phyloP scores from a whole-genome alignment of 2,113 vertebrate species.

The Chunga burmeisteri region DNA sequence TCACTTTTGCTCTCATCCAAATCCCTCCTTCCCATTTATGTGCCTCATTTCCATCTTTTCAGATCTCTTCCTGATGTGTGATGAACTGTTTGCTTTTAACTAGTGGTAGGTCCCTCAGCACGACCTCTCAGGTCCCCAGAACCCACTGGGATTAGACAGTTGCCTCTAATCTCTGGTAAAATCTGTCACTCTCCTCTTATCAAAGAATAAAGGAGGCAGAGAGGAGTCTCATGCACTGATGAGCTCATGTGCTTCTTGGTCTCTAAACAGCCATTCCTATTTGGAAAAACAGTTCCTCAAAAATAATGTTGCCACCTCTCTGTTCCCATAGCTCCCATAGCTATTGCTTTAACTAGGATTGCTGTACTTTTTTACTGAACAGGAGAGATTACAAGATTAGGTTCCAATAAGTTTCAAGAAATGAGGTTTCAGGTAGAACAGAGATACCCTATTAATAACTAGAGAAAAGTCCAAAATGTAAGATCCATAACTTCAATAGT shows the following conservation, averaged over 20 bases:
- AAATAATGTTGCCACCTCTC: neutral
- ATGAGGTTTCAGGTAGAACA: neutral
- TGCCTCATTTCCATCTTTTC: slow-evolving; percentile 15
- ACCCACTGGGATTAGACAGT: neutral
- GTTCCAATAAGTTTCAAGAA: neutral
- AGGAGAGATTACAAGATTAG: neutral
- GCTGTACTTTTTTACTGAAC: neutral
- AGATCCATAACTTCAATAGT: neutral
- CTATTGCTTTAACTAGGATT: neutral
- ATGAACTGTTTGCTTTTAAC: slow-evolving; percentile 24
- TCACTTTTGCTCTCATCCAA: neutral
- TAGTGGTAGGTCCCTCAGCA: neutral
- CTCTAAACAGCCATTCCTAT: neutral
- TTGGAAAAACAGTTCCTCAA: neutral
- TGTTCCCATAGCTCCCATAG: neutral
- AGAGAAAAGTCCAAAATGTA: neutral
- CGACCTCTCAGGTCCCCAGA: neutral
- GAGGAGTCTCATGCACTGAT: neutral
- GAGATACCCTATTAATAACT: neutral
- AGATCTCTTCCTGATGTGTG: slow-evolving; percentile 1
- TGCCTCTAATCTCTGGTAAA: slow-evolving; percentile 35
- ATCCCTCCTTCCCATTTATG: neutral
- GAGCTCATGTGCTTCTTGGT: neutral
- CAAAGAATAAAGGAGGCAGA: slow-evolving; percentile 7
- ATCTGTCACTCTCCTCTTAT: neutral